phyloP scores from a whole-genome alignment of 2,113 vertebrate species.

The Burhinus oedicnemus region DNA sequence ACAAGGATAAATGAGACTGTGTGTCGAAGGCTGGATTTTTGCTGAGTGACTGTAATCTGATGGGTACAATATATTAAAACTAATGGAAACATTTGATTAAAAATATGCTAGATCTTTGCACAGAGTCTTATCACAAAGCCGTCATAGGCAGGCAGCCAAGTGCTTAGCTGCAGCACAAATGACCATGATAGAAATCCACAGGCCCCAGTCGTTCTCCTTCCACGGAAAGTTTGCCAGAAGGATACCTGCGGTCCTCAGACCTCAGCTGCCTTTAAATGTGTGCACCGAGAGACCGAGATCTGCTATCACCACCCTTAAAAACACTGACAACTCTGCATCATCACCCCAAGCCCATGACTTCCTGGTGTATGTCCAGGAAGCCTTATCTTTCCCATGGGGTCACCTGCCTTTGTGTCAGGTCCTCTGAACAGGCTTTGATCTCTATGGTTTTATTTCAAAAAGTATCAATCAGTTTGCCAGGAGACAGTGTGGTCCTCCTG shows the following conservation, averaged over 20 bases:
- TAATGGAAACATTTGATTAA: conserved; percentile 45
- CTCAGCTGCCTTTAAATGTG: not conserved
- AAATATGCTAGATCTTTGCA: not conserved
- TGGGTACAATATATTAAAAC: conserved; percentile 18
- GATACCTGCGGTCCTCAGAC: not conserved
- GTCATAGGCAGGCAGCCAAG: not conserved
- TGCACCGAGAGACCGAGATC: not conserved
- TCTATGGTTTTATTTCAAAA: not conserved
- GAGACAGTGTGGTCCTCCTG: not conserved
- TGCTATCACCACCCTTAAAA: not conserved
- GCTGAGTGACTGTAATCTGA: conserved; percentile 30
- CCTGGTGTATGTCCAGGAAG: not conserved
- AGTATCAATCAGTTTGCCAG: not conserved
- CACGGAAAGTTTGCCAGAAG: not conserved
- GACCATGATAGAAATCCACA: not conserved
- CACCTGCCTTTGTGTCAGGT: not conserved
- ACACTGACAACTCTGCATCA: not conserved
- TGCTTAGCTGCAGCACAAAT: not conserved
- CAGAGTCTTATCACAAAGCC: not conserved
- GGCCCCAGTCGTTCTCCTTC: not conserved
- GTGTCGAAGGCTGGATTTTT: not conserved
- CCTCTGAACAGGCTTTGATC: not conserved
- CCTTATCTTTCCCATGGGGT: not conserved
- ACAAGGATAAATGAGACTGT: not conserved
- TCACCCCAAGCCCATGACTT: not conserved